A percentile compares a stretch with the other conserved stretches of the same genome.
These are phyloP conservation scores for Pachydiplax longipennis DNA, from an alignment of 2,888 invertebrate genomes.

Conservation along the genomic window DNA sequence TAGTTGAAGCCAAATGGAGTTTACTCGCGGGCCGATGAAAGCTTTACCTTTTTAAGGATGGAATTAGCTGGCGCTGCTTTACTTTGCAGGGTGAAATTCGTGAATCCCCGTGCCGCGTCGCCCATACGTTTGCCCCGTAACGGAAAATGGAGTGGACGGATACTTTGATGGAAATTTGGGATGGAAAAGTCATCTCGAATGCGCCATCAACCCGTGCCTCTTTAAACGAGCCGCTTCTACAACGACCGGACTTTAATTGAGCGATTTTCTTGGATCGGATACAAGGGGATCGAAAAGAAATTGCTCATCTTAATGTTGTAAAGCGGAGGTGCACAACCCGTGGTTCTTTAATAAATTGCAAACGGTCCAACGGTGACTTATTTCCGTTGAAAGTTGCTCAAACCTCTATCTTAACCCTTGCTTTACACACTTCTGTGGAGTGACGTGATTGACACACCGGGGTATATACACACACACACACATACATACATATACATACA, in stretches of 20 bases:
- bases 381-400: too few species aligned
- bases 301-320: not conserved
- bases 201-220: not conserved
- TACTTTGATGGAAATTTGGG: not conserved
- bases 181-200: not conserved
- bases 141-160: not conserved
- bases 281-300: not conserved
- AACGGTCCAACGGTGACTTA: too few species aligned
- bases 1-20: not conserved
- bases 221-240: not conserved
- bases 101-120: not conserved
- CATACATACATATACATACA: too few species aligned
- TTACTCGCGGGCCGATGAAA: not conserved
- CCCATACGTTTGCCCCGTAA: not conserved
- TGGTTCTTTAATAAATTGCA: too few species aligned
- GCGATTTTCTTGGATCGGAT: not conserved
- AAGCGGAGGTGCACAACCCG: too few species aligned
- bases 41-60: not conserved
- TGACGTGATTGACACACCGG: too few species aligned
- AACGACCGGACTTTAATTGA: not conserved
- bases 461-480: too few species aligned
- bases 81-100: not conserved
- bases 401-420: too few species aligned
- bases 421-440: too few species aligned
- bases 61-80: not conserved